These are phyloP conservation scores for Acanthacorydalis orientalis DNA, from an alignment of 2,888 invertebrate genomes.

Conservation along the genomic window DNA sequence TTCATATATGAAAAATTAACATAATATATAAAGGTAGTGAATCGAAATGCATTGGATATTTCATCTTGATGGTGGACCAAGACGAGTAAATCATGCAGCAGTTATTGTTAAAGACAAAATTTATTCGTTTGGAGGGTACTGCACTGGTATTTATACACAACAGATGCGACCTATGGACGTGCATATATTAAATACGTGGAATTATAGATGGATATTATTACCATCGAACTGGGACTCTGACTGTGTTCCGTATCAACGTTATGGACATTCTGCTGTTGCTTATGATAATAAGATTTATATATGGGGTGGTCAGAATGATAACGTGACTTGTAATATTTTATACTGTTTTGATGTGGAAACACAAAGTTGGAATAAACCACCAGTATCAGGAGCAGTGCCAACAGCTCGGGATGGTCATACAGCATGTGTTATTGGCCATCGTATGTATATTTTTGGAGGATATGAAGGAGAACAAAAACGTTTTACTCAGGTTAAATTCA, in stretches of 20 bases:
- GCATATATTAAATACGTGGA: slow-evolving; percentile 63
- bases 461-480: slow-evolving; percentile 71
- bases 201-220: slow-evolving; percentile 40
- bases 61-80: slow-evolving; percentile 76
- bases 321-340: slow-evolving; percentile 59
- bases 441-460: slow-evolving; percentile 84
- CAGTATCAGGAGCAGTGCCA: slow-evolving; percentile 52
- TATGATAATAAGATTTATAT: slow-evolving; percentile 64
- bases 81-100: slow-evolving; percentile 84
- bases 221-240: slow-evolving; percentile 29
- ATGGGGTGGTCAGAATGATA: slow-evolving; percentile 88
- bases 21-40: too few relatives aligned
- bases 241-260: slow-evolving; percentile 63
- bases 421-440: slow-evolving; percentile 59
- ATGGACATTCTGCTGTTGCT: slow-evolving; percentile 82
- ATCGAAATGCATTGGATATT: slow-evolving; percentile 64
- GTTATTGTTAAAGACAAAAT: slow-evolving; percentile 62
- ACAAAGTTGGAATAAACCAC: slow-evolving; percentile 47
- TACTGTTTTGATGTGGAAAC: slow-evolving; percentile 66
- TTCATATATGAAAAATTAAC: too few relatives aligned
- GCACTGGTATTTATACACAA: slow-evolving; percentile 65
- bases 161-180: slow-evolving; percentile 69
- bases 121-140: slow-evolving; percentile 85
- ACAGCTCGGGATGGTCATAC: slow-evolving; percentile 83
- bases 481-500: slow-evolving; percentile 43